These are phyloP conservation scores for Brachirus orientalis DNA, from an alignment of 2,113 vertebrate species.

Conservation along the genomic window DNA sequence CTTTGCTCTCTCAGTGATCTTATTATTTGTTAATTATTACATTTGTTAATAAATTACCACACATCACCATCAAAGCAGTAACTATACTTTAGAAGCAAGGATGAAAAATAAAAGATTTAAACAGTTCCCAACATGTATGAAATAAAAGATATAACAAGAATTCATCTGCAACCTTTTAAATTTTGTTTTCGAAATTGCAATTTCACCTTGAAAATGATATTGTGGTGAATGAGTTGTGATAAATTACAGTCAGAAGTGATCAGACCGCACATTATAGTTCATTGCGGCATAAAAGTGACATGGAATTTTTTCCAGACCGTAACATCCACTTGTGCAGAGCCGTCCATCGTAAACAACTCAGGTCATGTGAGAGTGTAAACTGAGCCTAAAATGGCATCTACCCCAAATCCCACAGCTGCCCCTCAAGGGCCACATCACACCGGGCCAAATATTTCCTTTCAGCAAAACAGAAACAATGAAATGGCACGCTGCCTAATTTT, in stretches of 20 bases:
- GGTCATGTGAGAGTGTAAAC: slow-evolving; percentile 80
- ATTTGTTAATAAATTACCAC: no score
- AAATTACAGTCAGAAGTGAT: slow-evolving; percentile 23
- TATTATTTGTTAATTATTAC: no score
- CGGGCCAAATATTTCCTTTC: slow-evolving; percentile 72
- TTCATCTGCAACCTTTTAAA: no score
- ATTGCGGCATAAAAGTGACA: slow-evolving; percentile 48
- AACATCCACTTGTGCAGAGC: slow-evolving; percentile 61
- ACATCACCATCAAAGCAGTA: no score
- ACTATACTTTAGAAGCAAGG: no score
- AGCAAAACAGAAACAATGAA: slow-evolving; percentile 79
- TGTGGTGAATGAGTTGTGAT: no score
- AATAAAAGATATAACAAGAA: no score
- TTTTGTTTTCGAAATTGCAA: no score
- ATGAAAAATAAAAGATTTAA: no score
- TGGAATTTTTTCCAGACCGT: slow-evolving; percentile 61
- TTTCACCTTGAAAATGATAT: no score
- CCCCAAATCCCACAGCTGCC: slow-evolving; percentile 71
- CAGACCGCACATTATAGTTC: slow-evolving; percentile 60
- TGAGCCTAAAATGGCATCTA: slow-evolving; percentile 73
- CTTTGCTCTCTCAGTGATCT: no score
- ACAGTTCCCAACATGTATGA: no score
- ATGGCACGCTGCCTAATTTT: slow-evolving; percentile 73
- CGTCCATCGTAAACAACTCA: slow-evolving; percentile 46
- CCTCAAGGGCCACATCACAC: slow-evolving; percentile 68